A percentile compares a stretch with the other conserved stretches of the same genome.
phyloP scores from a whole-genome alignment of 2,888 invertebrate species.

The Odontocolon sp. region DNA sequence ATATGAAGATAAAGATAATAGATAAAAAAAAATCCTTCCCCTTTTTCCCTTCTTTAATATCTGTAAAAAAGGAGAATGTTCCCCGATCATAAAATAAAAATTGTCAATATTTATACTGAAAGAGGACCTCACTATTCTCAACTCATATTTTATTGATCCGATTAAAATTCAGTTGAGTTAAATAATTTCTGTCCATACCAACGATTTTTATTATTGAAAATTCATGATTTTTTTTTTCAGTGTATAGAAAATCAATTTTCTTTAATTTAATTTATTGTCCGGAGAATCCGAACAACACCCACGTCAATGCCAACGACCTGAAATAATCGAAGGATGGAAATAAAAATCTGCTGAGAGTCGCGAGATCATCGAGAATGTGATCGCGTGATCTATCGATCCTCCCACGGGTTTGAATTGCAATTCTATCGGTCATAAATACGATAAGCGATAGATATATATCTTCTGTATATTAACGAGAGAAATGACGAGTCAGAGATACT shows the following conservation, averaged over 20 bases:
- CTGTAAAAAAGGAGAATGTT: neutral
- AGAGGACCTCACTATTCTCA: too few species aligned
- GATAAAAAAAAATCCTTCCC: neutral
- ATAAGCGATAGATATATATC: neutral
- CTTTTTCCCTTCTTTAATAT: neutral
- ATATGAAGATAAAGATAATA: neutral
- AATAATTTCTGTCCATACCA: too few species aligned
- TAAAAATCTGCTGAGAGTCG: neutral
- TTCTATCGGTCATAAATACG: neutral
- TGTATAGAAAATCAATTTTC: neutral
- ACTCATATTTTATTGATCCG: too few species aligned
- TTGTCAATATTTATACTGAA: too few species aligned
- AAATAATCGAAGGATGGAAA: constrained; percentile 21
- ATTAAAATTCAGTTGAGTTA: too few species aligned
- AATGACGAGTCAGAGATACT: neutral
- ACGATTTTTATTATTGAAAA: too few species aligned
- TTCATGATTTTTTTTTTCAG: neutral
- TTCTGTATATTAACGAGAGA: neutral
- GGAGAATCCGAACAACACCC: neutral
- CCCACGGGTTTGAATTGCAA: constrained; percentile 10
- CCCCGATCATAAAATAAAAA: too few species aligned
- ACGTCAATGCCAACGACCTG: constrained; percentile 46
- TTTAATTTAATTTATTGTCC: too few species aligned
- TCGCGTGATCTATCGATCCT: constrained; percentile 34
- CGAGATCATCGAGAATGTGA: neutral